Conservation (phyloP, 2,113 vertebrate species). For the Mustelus asterias region DNA sequence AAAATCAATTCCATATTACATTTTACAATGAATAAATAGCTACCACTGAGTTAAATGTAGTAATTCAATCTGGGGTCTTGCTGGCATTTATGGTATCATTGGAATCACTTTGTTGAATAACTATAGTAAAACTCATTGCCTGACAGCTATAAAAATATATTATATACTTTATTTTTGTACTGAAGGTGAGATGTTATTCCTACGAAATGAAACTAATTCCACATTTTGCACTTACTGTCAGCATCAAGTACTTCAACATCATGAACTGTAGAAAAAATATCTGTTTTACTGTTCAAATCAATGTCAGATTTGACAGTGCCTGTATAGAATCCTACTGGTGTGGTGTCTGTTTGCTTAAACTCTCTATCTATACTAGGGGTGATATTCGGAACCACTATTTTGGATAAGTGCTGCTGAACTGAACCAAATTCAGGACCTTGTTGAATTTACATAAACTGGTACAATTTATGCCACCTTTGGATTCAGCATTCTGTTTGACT, state of each 20-base stretch:
- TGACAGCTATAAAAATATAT: background rate
- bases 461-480: background rate
- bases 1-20: background rate
- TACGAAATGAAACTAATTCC: background rate
- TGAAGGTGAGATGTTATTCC: constrained; percentile 17
- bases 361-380: background rate
- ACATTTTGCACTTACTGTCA: background rate
- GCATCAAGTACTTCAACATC: background rate
- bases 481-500: background rate
- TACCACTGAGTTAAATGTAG: background rate
- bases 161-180: background rate
- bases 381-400: background rate
- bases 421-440: background rate
- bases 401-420: background rate
- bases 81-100: background rate
- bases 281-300: background rate
- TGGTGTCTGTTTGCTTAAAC: background rate
- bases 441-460: background rate
- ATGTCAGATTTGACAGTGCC: background rate
- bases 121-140: background rate
- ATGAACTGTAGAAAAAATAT: background rate
- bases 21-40: background rate
- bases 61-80: background rate
- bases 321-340: background rate
- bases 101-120: background rate